phyloP scores from a whole-genome alignment of 2,113 vertebrate species.

The Hymenochirus boettgeri region DNA sequence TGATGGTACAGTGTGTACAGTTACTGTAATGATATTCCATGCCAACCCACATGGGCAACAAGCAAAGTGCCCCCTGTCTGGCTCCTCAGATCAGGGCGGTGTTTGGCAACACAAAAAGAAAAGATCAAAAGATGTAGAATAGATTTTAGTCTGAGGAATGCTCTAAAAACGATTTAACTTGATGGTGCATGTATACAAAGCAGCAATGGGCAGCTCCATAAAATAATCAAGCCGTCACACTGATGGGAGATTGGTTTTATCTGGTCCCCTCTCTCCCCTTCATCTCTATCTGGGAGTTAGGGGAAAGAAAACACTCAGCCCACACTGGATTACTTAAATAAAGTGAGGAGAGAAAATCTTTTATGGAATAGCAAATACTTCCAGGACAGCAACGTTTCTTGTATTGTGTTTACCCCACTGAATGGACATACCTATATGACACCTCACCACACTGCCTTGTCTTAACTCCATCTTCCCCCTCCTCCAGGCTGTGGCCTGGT shows the following conservation, averaged over 20 bases:
- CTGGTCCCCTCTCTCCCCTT: conserved; percentile 35
- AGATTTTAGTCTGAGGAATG: conserved; percentile 41
- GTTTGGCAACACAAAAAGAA: conserved; percentile 22
- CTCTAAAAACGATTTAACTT: conserved; percentile 35
- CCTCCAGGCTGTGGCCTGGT: too few species aligned
- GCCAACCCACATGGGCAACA: neutral
- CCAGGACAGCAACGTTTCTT: too few species aligned
- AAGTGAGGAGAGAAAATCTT: too few species aligned
- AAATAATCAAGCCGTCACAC: conserved; percentile 65
- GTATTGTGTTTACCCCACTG: too few species aligned
- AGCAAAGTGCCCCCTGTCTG: conserved; percentile 26
- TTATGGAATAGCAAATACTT: too few species aligned
- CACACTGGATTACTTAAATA: neutral
- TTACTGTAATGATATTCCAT: neutral
- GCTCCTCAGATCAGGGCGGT: neutral
- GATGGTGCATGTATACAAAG: conserved; percentile 39
- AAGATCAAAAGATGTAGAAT: conserved; percentile 45
- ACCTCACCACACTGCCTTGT: too few species aligned
- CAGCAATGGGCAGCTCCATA: conserved; percentile 45
- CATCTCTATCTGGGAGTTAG: neutral
- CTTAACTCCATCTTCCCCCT: too few species aligned
- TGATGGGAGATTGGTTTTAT: conserved; percentile 47
- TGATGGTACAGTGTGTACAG: neutral
- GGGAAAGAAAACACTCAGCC: neutral
- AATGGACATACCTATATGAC: too few species aligned